phyloP scores from a whole-genome alignment of 1,140 invertebrate genomes.

The Drosophila parvula region DNA sequence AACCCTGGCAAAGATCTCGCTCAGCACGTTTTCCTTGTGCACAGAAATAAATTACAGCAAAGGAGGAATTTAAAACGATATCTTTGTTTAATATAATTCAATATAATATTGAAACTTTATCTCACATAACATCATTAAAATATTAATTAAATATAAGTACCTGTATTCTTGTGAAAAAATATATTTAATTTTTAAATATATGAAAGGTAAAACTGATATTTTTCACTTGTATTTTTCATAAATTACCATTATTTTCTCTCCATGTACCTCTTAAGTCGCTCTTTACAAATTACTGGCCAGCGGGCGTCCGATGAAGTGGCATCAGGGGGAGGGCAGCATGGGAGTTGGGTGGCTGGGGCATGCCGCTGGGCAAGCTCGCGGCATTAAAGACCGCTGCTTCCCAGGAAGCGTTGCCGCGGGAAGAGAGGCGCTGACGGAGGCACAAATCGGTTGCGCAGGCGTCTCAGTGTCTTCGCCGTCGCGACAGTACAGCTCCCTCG shows the following conservation, averaged over 20 bases:
- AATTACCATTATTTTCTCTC: neutral
- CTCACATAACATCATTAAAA: neutral
- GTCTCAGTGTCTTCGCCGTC: conserved; percentile 41
- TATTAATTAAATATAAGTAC: too few species aligned
- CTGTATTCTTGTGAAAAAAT: too few species aligned
- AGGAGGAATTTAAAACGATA: too few species aligned
- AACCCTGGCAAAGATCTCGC: conserved; percentile 25
- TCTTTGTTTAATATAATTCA: too few species aligned
- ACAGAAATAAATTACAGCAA: neutral
- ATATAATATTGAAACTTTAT: neutral
- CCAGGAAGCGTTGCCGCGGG: conserved; percentile 25
- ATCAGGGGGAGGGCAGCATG: neutral
- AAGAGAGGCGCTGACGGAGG: neutral
- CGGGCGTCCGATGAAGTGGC: conserved; percentile 9
- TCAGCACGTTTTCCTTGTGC: conserved; percentile 22
- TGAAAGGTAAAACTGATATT: neutral
- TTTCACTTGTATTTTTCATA: neutral
- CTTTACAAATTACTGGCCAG: conserved; percentile 37
- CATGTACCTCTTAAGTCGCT: conserved; percentile 11
- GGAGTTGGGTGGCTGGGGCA: conserved; percentile 32
- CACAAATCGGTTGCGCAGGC: conserved; percentile 51
- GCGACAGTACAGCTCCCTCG: conserved; percentile 6
- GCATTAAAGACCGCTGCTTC: conserved; percentile 48
- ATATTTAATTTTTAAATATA: too few species aligned
- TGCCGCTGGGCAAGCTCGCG: conserved; percentile 41